These are phyloP conservation scores for Dipodomys ordii DNA, from an alignment of 2,113 vertebrate genomes.

Conservation along the genomic window DNA sequence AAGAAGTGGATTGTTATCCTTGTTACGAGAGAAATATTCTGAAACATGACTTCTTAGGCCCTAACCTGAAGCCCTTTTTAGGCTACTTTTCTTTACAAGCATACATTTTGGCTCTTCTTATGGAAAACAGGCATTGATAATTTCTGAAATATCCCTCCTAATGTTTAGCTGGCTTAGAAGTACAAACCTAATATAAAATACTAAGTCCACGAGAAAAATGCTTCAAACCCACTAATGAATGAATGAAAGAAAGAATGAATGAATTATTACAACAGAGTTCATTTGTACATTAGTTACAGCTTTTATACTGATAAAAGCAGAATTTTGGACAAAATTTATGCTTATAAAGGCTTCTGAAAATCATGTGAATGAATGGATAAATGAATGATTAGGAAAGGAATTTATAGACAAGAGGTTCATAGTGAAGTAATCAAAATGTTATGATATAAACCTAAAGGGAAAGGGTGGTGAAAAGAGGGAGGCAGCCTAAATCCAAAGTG, in stretches of 20 bases:
- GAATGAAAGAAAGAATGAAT: slow-evolving; percentile 57
- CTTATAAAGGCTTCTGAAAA: slow-evolving; percentile 29
- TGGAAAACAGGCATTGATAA: neutral
- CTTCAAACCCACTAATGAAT: slow-evolving; percentile 38
- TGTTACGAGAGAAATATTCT: neutral
- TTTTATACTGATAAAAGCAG: slow-evolving; percentile 8
- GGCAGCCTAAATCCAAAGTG: neutral
- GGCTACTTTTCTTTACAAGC: neutral
- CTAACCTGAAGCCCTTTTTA: neutral
- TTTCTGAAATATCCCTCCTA: neutral
- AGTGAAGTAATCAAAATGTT: neutral
- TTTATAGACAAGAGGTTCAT: neutral
- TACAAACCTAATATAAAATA: slow-evolving; percentile 41
- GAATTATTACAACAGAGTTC: slow-evolving; percentile 2
- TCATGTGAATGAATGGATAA: slow-evolving; percentile 1
- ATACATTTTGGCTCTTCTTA: neutral
- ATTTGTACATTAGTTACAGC: neutral
- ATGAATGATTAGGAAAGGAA: neutral
- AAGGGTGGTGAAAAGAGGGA: neutral
- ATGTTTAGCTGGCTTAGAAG: neutral
- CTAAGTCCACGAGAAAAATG: neutral
- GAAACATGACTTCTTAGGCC: neutral
- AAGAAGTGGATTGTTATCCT: neutral
- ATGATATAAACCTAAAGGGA: slow-evolving; percentile 21
- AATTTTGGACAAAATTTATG: slow-evolving; percentile 19